Evolutionary conservation across 2,888 invertebrate species (phyloP).

Genomic region (Amphipoea lucens): DNA sequence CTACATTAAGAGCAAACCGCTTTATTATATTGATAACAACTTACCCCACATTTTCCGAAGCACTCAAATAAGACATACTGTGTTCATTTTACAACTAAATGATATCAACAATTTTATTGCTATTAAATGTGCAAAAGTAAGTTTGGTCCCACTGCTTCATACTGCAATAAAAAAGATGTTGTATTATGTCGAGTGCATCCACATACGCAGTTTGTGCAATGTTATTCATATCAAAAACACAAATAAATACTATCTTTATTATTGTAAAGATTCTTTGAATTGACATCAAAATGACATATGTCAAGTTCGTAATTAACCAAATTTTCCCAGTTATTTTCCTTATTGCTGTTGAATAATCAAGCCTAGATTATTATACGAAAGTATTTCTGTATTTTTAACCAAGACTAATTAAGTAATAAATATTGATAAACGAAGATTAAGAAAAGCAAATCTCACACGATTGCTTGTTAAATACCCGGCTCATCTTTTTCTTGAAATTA

Average conservation of each 20-base stretch:
- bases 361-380: constrained; percentile 22
- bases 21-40: constrained; percentile 58
- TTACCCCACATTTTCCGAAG: constrained; percentile 90
- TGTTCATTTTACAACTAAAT: constrained; percentile 86
- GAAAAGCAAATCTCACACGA: constrained; percentile 80
- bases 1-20: not conserved
- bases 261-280: constrained; percentile 72
- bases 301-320: constrained; percentile 76
- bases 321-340: constrained; percentile 58
- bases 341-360: constrained; percentile 17
- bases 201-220: constrained; percentile 61
- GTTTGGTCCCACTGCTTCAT: constrained; percentile 86
- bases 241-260: constrained; percentile 77
- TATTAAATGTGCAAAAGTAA: constrained; percentile 75
- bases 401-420: constrained; percentile 55
- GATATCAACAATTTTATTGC: constrained; percentile 78
- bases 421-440: constrained; percentile 59
- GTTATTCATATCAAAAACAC: constrained; percentile 73
- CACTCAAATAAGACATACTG: constrained; percentile 90
- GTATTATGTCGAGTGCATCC: constrained; percentile 35
- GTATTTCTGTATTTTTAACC: constrained; percentile 45
- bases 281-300: constrained; percentile 86
- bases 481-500: constrained; percentile 70
- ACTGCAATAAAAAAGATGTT: constrained; percentile 74
- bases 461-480: constrained; percentile 71